These are phyloP conservation scores for Temnothorax longispinosus DNA, from an alignment of 1,140 invertebrate genomes.

Conservation along the genomic window DNA sequence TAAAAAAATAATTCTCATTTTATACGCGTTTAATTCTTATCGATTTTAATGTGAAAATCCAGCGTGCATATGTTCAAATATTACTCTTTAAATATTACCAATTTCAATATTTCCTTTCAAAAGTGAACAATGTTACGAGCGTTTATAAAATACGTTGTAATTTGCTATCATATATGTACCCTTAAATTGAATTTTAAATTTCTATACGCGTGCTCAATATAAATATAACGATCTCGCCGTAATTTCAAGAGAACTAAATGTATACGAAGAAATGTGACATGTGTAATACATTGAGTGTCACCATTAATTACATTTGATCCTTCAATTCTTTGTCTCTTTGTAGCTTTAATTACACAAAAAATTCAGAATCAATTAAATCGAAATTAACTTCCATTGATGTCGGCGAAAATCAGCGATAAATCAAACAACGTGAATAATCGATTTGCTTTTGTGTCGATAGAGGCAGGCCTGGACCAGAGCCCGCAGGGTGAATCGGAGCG, in stretches of 20 bases:
- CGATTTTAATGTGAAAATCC: background rate
- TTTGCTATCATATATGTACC: background rate
- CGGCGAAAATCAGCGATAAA: background rate
- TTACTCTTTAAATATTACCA: conserved; percentile 36
- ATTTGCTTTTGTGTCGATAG: conserved; percentile 74
- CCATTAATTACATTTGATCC: background rate
- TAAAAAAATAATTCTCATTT: conserved; percentile 27
- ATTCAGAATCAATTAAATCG: background rate
- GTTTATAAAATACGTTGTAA: background rate
- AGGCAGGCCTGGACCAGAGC: conserved; percentile 87
- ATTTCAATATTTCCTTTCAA: conserved; percentile 37
- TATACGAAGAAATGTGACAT: background rate
- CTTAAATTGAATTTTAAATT: conserved; percentile 29
- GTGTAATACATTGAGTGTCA: background rate
- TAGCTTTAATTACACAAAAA: background rate
- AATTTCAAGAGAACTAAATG: conserved; percentile 14
- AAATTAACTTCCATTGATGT: background rate
- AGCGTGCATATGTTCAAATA: conserved; percentile 9
- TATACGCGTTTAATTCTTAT: conserved; percentile 11
- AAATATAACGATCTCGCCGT: background rate
- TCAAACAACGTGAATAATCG: background rate
- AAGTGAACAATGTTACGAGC: conserved; percentile 3
- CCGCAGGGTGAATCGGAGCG: conserved; percentile 86
- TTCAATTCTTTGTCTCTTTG: background rate
- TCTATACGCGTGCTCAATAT: background rate